phyloP scores from a whole-genome alignment of 2,113 vertebrate genomes.

The human region DNA sequence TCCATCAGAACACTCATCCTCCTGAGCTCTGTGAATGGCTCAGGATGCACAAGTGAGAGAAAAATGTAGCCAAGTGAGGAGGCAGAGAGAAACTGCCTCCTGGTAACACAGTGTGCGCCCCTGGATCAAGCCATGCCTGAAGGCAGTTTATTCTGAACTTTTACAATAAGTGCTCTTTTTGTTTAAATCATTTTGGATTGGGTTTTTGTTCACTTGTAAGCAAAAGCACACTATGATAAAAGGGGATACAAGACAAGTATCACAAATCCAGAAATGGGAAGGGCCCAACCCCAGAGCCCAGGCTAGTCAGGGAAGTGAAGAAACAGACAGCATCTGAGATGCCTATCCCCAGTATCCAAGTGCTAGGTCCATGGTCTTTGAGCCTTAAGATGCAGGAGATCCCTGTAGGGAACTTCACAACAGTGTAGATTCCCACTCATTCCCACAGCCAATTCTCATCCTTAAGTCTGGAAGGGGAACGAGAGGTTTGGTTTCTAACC shows the following conservation, averaged over 20 bases:
- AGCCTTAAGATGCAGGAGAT: neutral
- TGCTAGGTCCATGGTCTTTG: neutral
- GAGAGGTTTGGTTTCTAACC: neutral
- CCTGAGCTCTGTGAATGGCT: neutral
- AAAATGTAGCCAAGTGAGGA: neutral
- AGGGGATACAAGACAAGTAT: neutral
- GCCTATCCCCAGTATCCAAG: neutral
- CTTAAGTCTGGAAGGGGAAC: neutral
- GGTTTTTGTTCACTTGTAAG: neutral
- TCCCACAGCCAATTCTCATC: neutral
- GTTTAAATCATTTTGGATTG: neutral
- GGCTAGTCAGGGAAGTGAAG: neutral
- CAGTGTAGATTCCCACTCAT: neutral
- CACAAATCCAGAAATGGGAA: neutral
- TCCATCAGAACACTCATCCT: neutral
- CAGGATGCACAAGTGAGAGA: neutral
- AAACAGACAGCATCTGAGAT: neutral
- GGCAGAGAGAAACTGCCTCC: neutral
- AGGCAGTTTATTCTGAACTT: neutral
- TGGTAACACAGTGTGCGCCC: neutral
- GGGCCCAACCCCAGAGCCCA: neutral
- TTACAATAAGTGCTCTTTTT: neutral
- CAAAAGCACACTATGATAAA: neutral
- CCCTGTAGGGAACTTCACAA: neutral
- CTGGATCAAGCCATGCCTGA: neutral